Conservation (phyloP, 2,797 vertebrate genomes). For the Eleutherodactylus coqui region DNA sequence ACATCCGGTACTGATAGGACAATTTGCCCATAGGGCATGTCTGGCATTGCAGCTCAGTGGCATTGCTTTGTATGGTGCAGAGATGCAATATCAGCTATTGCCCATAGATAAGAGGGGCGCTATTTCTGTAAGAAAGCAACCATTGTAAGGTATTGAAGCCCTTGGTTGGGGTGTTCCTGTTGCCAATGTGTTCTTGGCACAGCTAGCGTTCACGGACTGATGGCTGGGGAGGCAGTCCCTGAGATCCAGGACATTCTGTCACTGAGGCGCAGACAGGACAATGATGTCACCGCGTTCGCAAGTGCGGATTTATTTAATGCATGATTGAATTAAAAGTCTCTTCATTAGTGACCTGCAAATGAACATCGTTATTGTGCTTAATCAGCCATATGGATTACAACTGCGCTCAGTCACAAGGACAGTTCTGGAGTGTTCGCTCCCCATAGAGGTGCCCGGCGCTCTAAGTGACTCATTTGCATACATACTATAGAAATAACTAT, state of each 20-base stretch:
- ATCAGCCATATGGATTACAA: constrained; percentile 71
- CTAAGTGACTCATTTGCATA: not conserved
- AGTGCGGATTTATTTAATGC: constrained; percentile 32
- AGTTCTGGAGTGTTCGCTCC: not conserved
- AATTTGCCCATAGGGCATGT: not conserved
- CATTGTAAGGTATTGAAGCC: not conserved
- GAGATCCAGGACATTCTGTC: constrained; percentile 10
- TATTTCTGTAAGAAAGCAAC: not conserved
- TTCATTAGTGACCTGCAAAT: constrained; percentile 66
- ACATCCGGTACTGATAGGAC: too few relatives aligned
- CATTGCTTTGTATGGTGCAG: not conserved
- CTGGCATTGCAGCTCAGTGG: not conserved
- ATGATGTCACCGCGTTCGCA: constrained; percentile 34
- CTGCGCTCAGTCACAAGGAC: constrained; percentile 26
- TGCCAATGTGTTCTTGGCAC: not conserved
- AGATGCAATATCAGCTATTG: not conserved
- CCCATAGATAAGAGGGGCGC: too few relatives aligned
- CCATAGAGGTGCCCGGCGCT: not conserved
- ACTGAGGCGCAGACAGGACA: not conserved
- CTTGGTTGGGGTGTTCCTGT: not conserved
- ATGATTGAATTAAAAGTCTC: constrained; percentile 38
- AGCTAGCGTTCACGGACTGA: not conserved
- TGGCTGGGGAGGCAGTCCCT: not conserved
- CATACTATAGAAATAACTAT: not conserved
- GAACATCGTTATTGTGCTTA: constrained; percentile 73